Evolutionary conservation across 1,140 invertebrate species (phyloP), one percentile per base, ranked within the genome.

Genomic region (Ceratitis capitata): DNA sequence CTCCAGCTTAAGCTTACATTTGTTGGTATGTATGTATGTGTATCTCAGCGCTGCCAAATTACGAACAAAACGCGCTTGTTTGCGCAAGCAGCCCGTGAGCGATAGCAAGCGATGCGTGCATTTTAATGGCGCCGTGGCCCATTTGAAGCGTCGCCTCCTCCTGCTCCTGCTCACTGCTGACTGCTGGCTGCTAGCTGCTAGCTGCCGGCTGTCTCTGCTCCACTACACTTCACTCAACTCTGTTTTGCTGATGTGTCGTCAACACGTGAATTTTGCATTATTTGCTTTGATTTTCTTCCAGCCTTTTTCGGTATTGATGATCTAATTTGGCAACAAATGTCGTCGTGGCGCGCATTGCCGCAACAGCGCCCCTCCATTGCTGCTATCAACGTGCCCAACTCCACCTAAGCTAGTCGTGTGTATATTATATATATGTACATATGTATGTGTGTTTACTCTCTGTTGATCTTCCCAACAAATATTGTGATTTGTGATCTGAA

Each of bases 301-400:
- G 39, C 69, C 69, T 42, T 78, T 78, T 83, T 85, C 84, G 86
- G 86, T 88, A 88, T 87, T 91, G 90, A 91, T 91, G 90, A 91
- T 91, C 90, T 91, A 91, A 91, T 91, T 91, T 91, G 89, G 89
- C 90, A 91, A 89, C 89, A 91, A 89, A 89, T 90, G 89, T 91
- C 88, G 89, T 89, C 82, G 88, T 89, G 87, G 88, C 87, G 86
- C 87, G 86, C 86, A 85, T 86, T 12, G 16, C 51, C 49, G 49
- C 84, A 49, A 82, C 83, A 45, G 85, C 84, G 85, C 58, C 84
- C 61, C 82, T n/a, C n/a, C n/a, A n/a, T n/a, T n/a, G n/a, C n/a
- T n/a, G n/a, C n/a, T n/a, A n/a, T n/a, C n/a, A n/a, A n/a, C n/a
- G n/a, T 58, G 69, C 69, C 45, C 69, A 26, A 42, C 69, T 78